phyloP scores from a whole-genome alignment of 2,888 invertebrate genomes.

The Drosophila acutilabella region DNA sequence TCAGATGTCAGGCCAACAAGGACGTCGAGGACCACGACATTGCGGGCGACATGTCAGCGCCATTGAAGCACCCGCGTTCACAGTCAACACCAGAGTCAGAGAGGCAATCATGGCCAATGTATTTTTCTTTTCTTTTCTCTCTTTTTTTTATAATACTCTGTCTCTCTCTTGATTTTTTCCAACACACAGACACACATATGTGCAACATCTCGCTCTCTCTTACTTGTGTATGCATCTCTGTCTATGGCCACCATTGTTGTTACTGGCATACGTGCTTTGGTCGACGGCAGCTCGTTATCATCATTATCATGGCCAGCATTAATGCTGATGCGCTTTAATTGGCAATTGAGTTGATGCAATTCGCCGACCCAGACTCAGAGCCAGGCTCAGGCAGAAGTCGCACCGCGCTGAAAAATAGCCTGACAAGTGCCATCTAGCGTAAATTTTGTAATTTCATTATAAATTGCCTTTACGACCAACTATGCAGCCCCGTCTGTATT shows the following conservation, averaged over 20 bases:
- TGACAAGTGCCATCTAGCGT: slow-evolving; percentile 54
- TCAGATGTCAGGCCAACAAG: slow-evolving; percentile 67
- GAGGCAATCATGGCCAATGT: slow-evolving; percentile 53
- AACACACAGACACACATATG: not conserved
- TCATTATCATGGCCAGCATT: slow-evolving; percentile 73
- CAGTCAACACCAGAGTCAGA: slow-evolving; percentile 37
- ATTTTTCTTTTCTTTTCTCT: slow-evolving; percentile 13
- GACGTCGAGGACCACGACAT: slow-evolving; percentile 63
- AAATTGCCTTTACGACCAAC: slow-evolving; percentile 44
- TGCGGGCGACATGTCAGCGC: slow-evolving; percentile 73
- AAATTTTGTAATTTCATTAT: slow-evolving; percentile 69
- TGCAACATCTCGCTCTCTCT: not conserved
- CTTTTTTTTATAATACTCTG: not conserved
- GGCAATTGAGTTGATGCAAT: slow-evolving; percentile 69
- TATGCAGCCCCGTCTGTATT: slow-evolving; percentile 17
- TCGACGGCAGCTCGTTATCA: slow-evolving; percentile 73
- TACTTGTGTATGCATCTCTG: slow-evolving; percentile 11
- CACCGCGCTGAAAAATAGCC: slow-evolving; percentile 21
- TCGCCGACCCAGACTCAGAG: slow-evolving; percentile 28
- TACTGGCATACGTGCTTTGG: slow-evolving; percentile 69
- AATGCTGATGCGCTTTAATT: slow-evolving; percentile 75
- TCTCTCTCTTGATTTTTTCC: not conserved
- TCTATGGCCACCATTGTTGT: slow-evolving; percentile 46
- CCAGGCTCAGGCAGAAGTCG: slow-evolving; percentile 6
- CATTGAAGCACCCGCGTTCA: slow-evolving; percentile 48